Conservation (phyloP, 2,888 invertebrate genomes). For the Chymomyza amoena region DNA sequence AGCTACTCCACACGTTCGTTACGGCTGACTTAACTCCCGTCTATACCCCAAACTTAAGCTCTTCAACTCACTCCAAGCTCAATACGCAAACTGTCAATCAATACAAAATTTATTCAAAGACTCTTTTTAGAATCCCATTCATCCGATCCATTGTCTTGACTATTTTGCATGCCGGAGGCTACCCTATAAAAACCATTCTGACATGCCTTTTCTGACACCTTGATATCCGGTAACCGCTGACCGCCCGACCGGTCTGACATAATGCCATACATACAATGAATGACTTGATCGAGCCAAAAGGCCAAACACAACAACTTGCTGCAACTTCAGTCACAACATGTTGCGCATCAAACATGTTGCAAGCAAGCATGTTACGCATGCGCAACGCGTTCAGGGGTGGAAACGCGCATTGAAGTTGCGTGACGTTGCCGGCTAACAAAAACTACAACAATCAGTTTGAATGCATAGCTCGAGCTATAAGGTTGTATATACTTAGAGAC, state of each 20-base stretch:
- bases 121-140: constrained; percentile 41
- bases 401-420: constrained; percentile 16
- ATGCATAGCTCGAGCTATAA: constrained; percentile 49
- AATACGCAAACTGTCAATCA: constrained; percentile 48
- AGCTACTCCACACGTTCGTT: background rate
- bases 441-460: constrained; percentile 36
- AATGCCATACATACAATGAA: constrained; percentile 49
- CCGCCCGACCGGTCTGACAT: constrained; percentile 53
- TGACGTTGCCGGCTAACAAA: background rate
- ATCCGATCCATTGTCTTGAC: constrained; percentile 33
- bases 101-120: constrained; percentile 64
- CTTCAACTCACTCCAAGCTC: background rate
- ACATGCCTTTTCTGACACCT: constrained; percentile 60
- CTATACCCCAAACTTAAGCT: background rate
- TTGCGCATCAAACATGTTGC: constrained; percentile 40
- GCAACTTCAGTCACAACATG: background rate
- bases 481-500: constrained; percentile 55
- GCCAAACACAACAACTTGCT: background rate
- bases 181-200: background rate
- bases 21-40: background rate
- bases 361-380: constrained; percentile 30
- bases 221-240: constrained; percentile 58
- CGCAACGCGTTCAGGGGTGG: constrained; percentile 25
- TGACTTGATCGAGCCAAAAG: constrained; percentile 47
- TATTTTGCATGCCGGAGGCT: constrained; percentile 52